phyloP scores from a whole-genome alignment of 2,888 invertebrate genomes.

The Crematogaster levior region DNA sequence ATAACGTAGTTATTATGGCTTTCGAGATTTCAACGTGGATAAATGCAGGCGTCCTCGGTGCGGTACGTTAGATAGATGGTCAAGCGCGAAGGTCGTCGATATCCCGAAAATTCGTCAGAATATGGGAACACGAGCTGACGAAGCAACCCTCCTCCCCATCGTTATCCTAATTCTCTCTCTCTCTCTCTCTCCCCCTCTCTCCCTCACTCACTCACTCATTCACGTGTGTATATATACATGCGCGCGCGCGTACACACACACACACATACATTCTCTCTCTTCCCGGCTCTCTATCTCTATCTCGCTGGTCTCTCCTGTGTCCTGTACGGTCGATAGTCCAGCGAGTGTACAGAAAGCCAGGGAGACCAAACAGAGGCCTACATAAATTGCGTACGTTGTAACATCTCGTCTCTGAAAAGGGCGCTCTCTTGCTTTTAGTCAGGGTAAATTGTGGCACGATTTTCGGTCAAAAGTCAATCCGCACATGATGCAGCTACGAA shows the following conservation, averaged over 20 bases:
- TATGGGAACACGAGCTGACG: constrained; percentile 50
- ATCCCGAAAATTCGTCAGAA: constrained; percentile 50
- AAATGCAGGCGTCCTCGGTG: background rate
- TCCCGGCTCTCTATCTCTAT: background rate
- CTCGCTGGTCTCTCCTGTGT: constrained; percentile 30
- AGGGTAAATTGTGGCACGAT: constrained; percentile 94
- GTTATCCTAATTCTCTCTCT: background rate
- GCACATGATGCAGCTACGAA: constrained; percentile 92
- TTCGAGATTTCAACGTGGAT: background rate
- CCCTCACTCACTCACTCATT: background rate
- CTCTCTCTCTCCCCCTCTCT: too few relatives aligned
- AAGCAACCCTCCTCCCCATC: constrained; percentile 35
- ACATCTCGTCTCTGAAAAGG: constrained; percentile 16
- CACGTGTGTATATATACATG: too few relatives aligned
- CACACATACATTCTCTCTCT: background rate
- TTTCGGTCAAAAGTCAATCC: constrained; percentile 95
- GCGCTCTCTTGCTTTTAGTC: constrained; percentile 87
- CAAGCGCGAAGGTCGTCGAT: constrained; percentile 41
- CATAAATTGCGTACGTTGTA: constrained; percentile 45
- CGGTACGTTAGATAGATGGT: background rate
- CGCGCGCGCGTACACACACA: too few relatives aligned
- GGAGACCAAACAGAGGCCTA: constrained; percentile 24
- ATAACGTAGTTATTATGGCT: background rate
- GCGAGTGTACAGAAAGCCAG: constrained; percentile 27
- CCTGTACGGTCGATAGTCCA: constrained; percentile 47